Conservation (phyloP, 2,113 vertebrate genomes). For the Genyomyrus donnyi region DNA sequence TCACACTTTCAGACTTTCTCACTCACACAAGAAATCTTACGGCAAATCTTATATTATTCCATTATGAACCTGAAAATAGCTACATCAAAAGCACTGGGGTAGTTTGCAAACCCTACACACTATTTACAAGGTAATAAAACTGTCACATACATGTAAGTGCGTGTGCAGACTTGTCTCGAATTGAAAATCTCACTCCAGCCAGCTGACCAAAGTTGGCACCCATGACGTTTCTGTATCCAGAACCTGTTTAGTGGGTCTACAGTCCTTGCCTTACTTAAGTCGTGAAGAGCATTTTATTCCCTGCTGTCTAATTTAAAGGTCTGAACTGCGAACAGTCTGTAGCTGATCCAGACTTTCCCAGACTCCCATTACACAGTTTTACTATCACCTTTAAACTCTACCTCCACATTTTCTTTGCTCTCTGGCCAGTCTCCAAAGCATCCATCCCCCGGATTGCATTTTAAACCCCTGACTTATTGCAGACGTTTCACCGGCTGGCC, state of each 20-base stretch:
- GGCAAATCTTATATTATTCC: no score
- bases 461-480: neutral
- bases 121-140: no score
- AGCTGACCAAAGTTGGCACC: no score
- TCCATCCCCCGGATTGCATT: neutral
- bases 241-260: neutral
- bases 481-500: neutral
- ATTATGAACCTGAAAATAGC: no score
- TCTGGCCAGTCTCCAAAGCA: neutral
- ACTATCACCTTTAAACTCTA: neutral
- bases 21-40: no score
- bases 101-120: no score
- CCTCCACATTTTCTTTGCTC: neutral
- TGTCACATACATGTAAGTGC: no score
- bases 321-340: neutral
- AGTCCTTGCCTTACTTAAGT: neutral
- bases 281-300: neutral
- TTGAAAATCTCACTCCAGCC: no score
- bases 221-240: neutral
- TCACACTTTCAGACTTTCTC: no score
- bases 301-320: neutral
- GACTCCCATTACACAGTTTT: neutral
- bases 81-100: no score
- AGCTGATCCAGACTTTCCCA: neutral
- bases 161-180: no score